Evolutionary conservation across 2,113 vertebrate genomes (phyloP), one percentile per base, ranked within the genome.

Genomic region (Misgurnus anguillicaudatus): DNA sequence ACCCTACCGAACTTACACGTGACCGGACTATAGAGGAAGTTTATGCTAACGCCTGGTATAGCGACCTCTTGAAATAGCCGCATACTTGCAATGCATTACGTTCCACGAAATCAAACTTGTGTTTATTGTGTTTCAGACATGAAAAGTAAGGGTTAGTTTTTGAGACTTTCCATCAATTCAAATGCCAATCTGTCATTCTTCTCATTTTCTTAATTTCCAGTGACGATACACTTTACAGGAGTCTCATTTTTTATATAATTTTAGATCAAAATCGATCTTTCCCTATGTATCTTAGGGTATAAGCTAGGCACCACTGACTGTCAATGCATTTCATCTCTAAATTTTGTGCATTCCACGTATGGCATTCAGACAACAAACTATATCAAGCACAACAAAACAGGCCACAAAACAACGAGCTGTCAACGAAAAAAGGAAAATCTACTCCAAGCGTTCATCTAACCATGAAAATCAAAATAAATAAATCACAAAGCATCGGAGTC

Each of bases 251-350:
- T 14, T 11, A 51, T 51, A 11, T 16, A 51, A 17, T 17, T 19
- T 19, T 57, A 17, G 17, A 19, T 57, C 7, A n/a, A 19, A 19
- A 57, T 57, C 7, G 2, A 17, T 17, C 17, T 21, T 11, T 39
- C 24, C 42, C 47, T 10, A 17, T 17, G n/a, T 16, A 53, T 24
- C 6, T 14, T 11, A 47, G 58, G 45, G 63, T 8, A 70, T 21
- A 55, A 78, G 84, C 87, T 89, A 88, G 88, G 89, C 88, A 87
- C 85, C 87, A 89, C 86, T 9, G 82, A 63, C 91, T 86, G 88
- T 45, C 41, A 13, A 45, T 60, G 55, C 64, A 21, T 31, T 51
- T 42, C 42, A 78, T 21, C 17, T 17, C 3, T 42, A 65, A 9
- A 7, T 9, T 39, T 17, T 39, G 64, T 69, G 63, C 45, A 55